Evolutionary conservation across 2,888 invertebrate genomes (phyloP), one percentile per base, ranked within the genome.

Genomic region (Abrostola tripartita): DNA sequence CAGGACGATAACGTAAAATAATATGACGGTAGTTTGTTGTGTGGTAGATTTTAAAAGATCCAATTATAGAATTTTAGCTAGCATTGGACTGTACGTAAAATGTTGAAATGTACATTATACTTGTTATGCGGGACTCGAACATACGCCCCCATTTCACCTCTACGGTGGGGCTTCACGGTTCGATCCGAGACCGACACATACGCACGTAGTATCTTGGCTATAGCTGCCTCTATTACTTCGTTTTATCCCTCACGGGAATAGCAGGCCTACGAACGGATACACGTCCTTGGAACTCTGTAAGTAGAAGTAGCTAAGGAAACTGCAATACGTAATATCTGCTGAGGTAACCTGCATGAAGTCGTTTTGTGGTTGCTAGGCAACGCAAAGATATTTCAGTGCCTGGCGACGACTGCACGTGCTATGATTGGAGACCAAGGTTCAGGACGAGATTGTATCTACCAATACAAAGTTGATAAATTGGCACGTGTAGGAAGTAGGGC

Each of bases 141-240:
- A 74, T 78, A 74, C 82, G 88, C 76, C 90, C 90, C 83, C 88
- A 81, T 89, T 90, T 83, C 80, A 75, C 71, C 79, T 74, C 80
- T 83, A 82, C 85, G 87, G 24, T 85, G 87, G 86, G 88, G 88
- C 86, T 89, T 90, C 88, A 62, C 70, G 65, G 77, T 81, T 78
- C 82, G 77, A 79, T 79, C 62, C 65, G 56, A 62, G 24, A 37
- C 41, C 67, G 41, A 56, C 65, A 64, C 66, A 71, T 76, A 74
- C 68, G 65, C 71, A 69, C 68, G 74, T 79, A 79, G 42, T 24
- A 24, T 24, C 66, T 49, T 7, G 44, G 41, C 12, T 65, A 51
- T 61, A 59, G 61, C 50, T 49, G 52, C 52, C 53, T 50, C 49
- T 65, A 62, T 66, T 63, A 66, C 75, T 63, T 66, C 40, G 40